phyloP scores from a whole-genome alignment of 2,888 invertebrate genomes.

The Drosophila nigricruria region DNA sequence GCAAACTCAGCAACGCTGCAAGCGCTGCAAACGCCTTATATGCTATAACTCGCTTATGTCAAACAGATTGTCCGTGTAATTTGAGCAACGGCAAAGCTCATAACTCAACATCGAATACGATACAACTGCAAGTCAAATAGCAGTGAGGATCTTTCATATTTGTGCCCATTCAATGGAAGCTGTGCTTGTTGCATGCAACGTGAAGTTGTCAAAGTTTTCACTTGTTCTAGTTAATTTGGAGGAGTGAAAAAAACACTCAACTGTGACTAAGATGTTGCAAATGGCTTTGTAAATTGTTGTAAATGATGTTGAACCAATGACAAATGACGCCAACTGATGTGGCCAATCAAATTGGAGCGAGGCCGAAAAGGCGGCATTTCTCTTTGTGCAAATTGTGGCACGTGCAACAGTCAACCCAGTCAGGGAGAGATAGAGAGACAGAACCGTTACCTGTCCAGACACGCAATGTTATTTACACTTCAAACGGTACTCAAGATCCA shows the following conservation, averaged over 20 bases:
- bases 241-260: conserved; percentile 24
- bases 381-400: conserved; percentile 28
- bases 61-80: conserved; percentile 75
- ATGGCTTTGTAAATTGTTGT: conserved; percentile 63
- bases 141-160: conserved; percentile 9
- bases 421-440: not conserved
- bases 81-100: conserved; percentile 48
- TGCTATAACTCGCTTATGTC: conserved; percentile 75
- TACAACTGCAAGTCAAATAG: not conserved
- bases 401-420: conserved; percentile 20
- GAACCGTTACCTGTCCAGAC: conserved; percentile 42
- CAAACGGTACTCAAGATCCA: conserved; percentile 30
- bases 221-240: conserved; percentile 63
- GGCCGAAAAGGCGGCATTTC: conserved; percentile 22
- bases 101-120: conserved; percentile 25
- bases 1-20: conserved; percentile 6
- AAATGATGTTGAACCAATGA: conserved; percentile 75
- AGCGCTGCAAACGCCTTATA: conserved; percentile 57
- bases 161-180: conserved; percentile 11
- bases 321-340: conserved; percentile 60
- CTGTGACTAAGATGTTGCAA: conserved; percentile 56
- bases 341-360: conserved; percentile 71
- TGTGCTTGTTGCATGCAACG: conserved; percentile 18
- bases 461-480: conserved; percentile 46
- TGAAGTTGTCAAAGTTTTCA: conserved; percentile 56